Conservation (phyloP, 2,113 vertebrate species). For the Scartelaos histophorus region DNA sequence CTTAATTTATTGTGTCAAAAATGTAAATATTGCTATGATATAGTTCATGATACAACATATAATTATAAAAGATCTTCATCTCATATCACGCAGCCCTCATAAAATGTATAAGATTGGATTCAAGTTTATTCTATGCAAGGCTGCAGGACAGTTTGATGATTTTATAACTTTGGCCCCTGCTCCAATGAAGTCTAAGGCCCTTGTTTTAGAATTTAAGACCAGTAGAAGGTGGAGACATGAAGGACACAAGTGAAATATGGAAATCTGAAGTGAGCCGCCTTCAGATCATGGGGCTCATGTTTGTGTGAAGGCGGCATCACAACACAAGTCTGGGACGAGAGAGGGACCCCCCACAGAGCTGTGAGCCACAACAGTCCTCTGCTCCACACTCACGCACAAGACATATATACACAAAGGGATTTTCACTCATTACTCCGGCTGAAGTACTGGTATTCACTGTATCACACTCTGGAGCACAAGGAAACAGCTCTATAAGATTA, state of each 20-base stretch:
- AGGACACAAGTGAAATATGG: not conserved
- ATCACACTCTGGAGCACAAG: not conserved
- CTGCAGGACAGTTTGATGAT: no score
- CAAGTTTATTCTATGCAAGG: no score
- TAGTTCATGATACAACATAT: no score
- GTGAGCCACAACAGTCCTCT: not conserved
- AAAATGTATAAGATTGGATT: no score
- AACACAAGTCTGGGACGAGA: not conserved
- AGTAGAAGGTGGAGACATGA: not conserved
- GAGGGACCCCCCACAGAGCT: not conserved
- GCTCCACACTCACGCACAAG: not conserved
- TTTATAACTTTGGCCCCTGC: no score
- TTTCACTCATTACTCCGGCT: not conserved
- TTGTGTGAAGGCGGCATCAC: conserved; percentile 10
- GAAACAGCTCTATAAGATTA: no score
- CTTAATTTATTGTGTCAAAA: no score
- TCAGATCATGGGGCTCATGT: not conserved
- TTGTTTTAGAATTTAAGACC: no score
- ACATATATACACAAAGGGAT: not conserved
- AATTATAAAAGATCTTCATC: no score
- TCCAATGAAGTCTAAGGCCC: no score
- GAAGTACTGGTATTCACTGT: not conserved
- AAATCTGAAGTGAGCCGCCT: not conserved
- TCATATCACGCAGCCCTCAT: no score
- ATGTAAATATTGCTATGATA: no score